Evolutionary conservation across 2,888 invertebrate species (phyloP).

Genomic region (Smittia sp.): DNA sequence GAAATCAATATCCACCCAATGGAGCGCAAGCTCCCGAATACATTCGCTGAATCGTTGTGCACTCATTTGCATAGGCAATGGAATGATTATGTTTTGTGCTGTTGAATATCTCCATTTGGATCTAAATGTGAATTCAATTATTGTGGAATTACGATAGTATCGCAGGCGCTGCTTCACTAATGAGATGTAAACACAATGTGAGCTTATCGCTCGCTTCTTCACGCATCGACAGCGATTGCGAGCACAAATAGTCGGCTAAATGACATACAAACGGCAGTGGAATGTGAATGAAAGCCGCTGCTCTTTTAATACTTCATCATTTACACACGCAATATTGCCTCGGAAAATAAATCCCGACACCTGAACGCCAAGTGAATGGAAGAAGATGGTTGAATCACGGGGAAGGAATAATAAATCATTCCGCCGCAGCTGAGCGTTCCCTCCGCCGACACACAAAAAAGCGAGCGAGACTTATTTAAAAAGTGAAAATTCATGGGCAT

Average conservation of each 20-base stretch:
- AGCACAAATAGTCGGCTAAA: not conserved
- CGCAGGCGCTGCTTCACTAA: not conserved
- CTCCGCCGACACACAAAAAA: not conserved
- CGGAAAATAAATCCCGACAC: conserved; percentile 16
- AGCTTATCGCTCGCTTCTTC: not conserved
- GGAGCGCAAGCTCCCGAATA: not conserved
- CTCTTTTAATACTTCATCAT: not conserved
- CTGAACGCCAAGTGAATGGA: not conserved
- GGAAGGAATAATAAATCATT: conserved; percentile 20
- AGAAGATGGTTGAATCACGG: not conserved
- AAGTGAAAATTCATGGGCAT: conserved; percentile 23
- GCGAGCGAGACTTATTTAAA: conserved; percentile 11
- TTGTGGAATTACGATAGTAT: not conserved
- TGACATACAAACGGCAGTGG: not conserved
- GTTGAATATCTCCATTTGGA: not conserved
- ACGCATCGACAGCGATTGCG: not conserved
- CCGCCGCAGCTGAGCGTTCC: not conserved
- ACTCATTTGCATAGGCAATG: conserved; percentile 11
- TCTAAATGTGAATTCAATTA: conserved; percentile 23
- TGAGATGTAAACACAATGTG: conserved; percentile 10
- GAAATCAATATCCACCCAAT: conserved; percentile 16
- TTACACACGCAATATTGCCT: not conserved
- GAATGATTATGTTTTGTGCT: not conserved
- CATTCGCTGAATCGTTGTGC: not conserved
- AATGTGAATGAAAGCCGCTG: not conserved